Base-by-base conservation (phyloP, 2,888 invertebrate species). In the Microplitis manilae region DNA sequence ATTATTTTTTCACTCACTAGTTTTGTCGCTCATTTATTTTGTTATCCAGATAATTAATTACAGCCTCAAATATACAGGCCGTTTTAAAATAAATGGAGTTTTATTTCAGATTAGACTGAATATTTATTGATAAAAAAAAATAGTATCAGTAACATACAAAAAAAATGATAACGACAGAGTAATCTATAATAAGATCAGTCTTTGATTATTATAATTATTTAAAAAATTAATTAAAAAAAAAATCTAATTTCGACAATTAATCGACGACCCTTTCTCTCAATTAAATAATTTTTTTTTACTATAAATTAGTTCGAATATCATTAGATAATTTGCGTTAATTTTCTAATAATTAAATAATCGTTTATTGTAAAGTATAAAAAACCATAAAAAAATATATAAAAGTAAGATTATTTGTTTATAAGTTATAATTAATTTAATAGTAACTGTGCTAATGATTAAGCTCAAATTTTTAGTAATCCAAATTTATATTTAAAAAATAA, bases 271-370 rank as follows among this genome's bases (percentile, higher is more conserved):
- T 78, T 77, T 77, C 74, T 73, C 69, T 30, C 69, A n/a, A 75
- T 9, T 38, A 15, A 59, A 62, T 60, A 68, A 59, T 50, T 20
- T 20, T 50, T 50, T 50, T 50, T 50, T 50, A 50, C 8, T 50
- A 13, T 5, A 6, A 50, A 9, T 50, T 50, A 50, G 71, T 77
- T 68, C 69, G 71, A 69, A 13, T 77, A 61, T 64, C 76, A 75
- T 77, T 73, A 75, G 72, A 50, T 41, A 41, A 76, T 77, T 77
- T 77, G 70, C 75, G 78, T 78, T 81, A 77, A 77, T 74, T 79
- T 75, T 81, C 79, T 77, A 78, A 77, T 79, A 79, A 79, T 80
- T 77, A 40, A 71, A 79, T 76, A 77, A 77, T 50, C 77, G 79
- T 69, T 72, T 68, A 65, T 77, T 78, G 78, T 81, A 79, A 77